Evolutionary conservation across 2,888 invertebrate genomes (phyloP).

Genomic region (Parnassius glacialis): DNA sequence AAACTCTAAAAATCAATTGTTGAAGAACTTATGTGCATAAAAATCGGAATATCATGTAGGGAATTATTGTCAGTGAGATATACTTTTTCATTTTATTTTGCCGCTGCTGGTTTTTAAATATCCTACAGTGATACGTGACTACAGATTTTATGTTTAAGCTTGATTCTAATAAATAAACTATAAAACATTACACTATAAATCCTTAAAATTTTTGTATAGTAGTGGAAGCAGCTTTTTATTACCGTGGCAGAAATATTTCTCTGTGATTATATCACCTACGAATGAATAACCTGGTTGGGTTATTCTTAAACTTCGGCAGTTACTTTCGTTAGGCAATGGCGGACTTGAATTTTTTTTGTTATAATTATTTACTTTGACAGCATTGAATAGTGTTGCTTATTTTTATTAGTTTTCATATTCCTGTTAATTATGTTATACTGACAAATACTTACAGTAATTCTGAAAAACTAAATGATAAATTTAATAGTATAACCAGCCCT

Average conservation of each 20-base stretch:
- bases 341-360: neutral
- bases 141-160: neutral
- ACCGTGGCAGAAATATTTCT: conserved; percentile 12
- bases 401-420: neutral
- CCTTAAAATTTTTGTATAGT: neutral
- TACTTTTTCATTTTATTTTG: neutral
- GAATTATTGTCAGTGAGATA: neutral
- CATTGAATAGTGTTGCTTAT: conserved; percentile 26
- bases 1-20: no score
- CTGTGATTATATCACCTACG: conserved; percentile 10
- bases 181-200: neutral
- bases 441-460: no score
- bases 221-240: conserved; percentile 22
- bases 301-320: conserved; percentile 4
- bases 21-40: no score
- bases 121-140: neutral
- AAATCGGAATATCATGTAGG: neutral
- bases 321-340: neutral
- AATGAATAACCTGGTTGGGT: neutral
- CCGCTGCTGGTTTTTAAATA: neutral
- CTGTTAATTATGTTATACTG: neutral
- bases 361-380: conserved; percentile 5
- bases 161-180: neutral
- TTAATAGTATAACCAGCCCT: no score
- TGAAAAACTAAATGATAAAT: no score